Conservation (phyloP, 64 coral and sea anemone genomes). For the Trachythela sp. region DNA sequence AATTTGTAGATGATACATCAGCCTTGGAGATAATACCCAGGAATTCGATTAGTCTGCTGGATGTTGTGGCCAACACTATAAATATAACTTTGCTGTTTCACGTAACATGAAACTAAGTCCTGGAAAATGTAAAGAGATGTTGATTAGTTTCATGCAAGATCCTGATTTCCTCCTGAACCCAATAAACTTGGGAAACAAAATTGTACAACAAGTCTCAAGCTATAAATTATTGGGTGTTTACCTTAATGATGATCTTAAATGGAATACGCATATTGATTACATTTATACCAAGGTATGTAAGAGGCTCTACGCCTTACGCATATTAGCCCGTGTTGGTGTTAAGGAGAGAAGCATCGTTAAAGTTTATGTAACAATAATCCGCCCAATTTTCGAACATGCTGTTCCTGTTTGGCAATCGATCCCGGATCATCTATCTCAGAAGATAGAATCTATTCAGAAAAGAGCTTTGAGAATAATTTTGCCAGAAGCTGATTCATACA, state of each 20-base stretch:
- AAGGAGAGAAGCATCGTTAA: neutral
- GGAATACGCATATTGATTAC: no score
- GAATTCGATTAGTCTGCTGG: slow-evolving; percentile 47
- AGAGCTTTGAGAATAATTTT: no score
- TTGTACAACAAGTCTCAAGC: no score
- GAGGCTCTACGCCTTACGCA: neutral
- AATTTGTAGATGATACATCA: slow-evolving; percentile 63
- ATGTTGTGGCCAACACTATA: slow-evolving; percentile 28
- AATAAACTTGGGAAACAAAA: no score
- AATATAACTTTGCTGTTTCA: slow-evolving; percentile 44
- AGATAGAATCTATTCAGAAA: slow-evolving; percentile 1
- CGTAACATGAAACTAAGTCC: slow-evolving; percentile 62
- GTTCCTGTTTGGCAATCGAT: neutral
- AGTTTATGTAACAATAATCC: neutral
- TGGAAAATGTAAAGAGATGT: slow-evolving; percentile 54
- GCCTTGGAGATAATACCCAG: slow-evolving; percentile 54
- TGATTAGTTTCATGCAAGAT: slow-evolving; percentile 60
- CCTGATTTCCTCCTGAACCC: no score
- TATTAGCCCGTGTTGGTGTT: neutral
- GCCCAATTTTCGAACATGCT: neutral
- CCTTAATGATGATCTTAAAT: no score
- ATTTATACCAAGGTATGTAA: neutral
- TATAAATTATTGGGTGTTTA: no score
- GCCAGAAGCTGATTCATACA: no score
- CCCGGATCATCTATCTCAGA: neutral